Base-by-base conservation (phyloP, 2,888 invertebrate species). In the Bugulina stolonifera region DNA sequence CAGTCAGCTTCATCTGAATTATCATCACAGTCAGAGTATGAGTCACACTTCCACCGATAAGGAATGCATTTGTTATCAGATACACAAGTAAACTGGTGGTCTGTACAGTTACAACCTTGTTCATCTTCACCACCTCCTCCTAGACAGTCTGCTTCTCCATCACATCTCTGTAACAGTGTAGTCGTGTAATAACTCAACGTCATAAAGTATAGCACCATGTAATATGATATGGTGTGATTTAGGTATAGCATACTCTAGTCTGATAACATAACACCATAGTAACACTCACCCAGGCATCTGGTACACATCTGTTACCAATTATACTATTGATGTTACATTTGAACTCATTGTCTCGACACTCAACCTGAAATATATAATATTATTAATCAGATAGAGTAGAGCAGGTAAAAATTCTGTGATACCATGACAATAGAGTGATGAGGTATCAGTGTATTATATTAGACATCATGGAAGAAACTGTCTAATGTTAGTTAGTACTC, bases 161-260 rank as follows among this genome's bases (percentile, higher is more conserved):
- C 64, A 64, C 64, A 64, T 27, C n/a, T 64, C 64, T 64, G 32
- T 32, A 27, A 27, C n/a, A n/a, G n/a, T n/a, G n/a, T n/a, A n/a
- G n/a, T n/a, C n/a, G n/a, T n/a, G n/a, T n/a, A n/a, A n/a, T n/a
- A n/a, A n/a, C n/a, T n/a, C n/a, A n/a, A n/a, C n/a, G n/a, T n/a
- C n/a, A n/a, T n/a, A n/a, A n/a, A n/a, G n/a, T n/a, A n/a, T n/a
- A n/a, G n/a, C n/a, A n/a, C n/a, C n/a, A n/a, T n/a, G n/a, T n/a
- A n/a, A n/a, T n/a, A n/a, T n/a, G n/a, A n/a, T n/a, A n/a, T n/a
- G n/a, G n/a, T n/a, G n/a, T n/a, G n/a, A n/a, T n/a, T n/a, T n/a
- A n/a, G n/a, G n/a, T n/a, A n/a, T n/a, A n/a, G n/a, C n/a, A n/a
- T n/a, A n/a, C n/a, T n/a, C n/a, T n/a, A n/a, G n/a, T n/a, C n/a